Conservation (phyloP, 2,113 vertebrate genomes). For the Mixornis gularis region DNA sequence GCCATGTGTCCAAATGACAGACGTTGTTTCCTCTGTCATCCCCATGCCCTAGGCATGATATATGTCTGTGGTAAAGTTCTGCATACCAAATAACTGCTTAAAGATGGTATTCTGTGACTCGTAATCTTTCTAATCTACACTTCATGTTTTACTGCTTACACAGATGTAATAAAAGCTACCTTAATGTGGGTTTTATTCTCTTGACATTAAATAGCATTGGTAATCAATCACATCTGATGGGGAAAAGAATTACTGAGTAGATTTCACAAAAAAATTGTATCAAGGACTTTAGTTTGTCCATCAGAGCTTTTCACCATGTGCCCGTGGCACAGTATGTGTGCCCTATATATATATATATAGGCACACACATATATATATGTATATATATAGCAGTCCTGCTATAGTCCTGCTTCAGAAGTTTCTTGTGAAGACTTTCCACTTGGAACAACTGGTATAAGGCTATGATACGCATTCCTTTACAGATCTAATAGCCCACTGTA, state of each 20-base stretch:
- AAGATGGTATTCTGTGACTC: neutral
- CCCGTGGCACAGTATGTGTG: neutral
- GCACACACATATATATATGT: too few species aligned
- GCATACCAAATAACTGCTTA: neutral
- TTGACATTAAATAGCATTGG: neutral
- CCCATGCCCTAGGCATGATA: neutral
- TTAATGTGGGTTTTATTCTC: neutral
- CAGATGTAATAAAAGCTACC: neutral
- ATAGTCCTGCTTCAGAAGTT: neutral
- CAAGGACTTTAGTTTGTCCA: fast-evolving
- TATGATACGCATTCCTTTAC: neutral
- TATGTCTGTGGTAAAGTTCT: neutral
- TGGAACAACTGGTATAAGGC: neutral
- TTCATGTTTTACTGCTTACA: neutral
- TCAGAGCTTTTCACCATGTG: neutral
- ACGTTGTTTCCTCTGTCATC: neutral
- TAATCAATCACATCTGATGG: neutral
- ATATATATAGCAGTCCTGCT: neutral
- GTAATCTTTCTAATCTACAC: neutral
- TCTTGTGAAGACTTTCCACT: neutral
- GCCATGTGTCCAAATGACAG: neutral
- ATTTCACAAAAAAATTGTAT: neutral
- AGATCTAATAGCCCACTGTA: neutral
- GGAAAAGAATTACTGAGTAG: neutral
- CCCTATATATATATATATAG: neutral